These are phyloP conservation scores for Gulo gulo DNA, from an alignment of 2,113 vertebrate genomes.

Conservation along the genomic window DNA sequence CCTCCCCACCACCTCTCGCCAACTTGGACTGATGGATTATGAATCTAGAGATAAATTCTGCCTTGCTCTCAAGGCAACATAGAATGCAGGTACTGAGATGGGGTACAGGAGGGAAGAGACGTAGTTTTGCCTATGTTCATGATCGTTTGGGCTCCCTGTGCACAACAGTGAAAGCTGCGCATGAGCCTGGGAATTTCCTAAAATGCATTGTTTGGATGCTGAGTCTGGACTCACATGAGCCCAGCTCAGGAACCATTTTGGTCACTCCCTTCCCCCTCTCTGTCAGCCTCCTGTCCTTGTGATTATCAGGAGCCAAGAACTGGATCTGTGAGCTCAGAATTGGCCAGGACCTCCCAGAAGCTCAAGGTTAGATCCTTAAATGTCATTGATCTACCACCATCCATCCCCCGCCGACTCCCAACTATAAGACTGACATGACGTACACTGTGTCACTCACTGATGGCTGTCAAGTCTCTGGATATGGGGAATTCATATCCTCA, in stretches of 20 bases:
- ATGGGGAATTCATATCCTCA: not conserved
- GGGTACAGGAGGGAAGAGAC: not conserved
- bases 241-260: not conserved
- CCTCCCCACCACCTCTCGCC: not conserved
- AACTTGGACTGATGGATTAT: not conserved
- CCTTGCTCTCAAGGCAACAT: not conserved
- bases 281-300: not conserved
- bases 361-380: not conserved
- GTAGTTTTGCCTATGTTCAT: not conserved
- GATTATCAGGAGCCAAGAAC: not conserved
- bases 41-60: not conserved
- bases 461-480: not conserved
- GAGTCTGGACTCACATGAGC: no score
- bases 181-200: not conserved
- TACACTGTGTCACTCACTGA: no score
- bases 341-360: not conserved
- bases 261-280: fast-evolving
- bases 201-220: not conserved
- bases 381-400: not conserved
- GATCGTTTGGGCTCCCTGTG: not conserved
- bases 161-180: not conserved
- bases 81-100: not conserved
- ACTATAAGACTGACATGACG: not conserved
- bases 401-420: not conserved
- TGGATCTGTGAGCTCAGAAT: not conserved